Evolutionary conservation across 2,797 vertebrate species (phyloP), one percentile per base, ranked within the genome.

Genomic region (Danio aesculapii): DNA sequence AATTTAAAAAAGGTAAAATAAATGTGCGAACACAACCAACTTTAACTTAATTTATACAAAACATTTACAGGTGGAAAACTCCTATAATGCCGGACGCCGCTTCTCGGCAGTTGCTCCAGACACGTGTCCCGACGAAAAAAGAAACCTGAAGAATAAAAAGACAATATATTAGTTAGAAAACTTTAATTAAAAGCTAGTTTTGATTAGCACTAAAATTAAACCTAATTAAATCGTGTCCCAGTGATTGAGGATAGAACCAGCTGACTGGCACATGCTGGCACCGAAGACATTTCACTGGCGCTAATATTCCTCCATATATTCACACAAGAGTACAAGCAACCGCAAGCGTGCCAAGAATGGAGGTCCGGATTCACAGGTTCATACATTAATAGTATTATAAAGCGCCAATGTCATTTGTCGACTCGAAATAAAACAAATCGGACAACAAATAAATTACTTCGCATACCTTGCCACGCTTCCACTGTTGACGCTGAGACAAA

Each of bases 161-260:
- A 49, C 47, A 49, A 49, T 49, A 49, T n/a, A n/a, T n/a, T 49
- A 8, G 11, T 49, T 49, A 49, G 11, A 8, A 8, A 49, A 30
- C 30, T 30, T 30, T 3, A 30, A 3, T 30, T 12, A n/a, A 49
- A 49, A 8, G 47, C 7, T 49, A 49, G 11, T 49, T 8, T 49
- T 8, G 10, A 6, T 6, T 21, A 0, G 7, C 0, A 10, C 30
- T 8, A 39, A 19, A 3, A 3, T 0, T 0, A 13, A 3, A 4
- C 0, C 1, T 0, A 58, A 6, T 0, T 0, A 8, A 9, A 63
- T 6, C 0, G 6, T 88, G 86, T 88, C 12, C 84, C 87, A 88
- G 87, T 77, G 86, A 83, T 77, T 85, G 86, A 88, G 87, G 87
- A 87, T 87, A 88, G 87, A 19, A 88, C 87, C 86, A 88, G 86